Percentiles rank a stretch among this genome's conserved stretches.
These are phyloP conservation scores for Pangasianodon gigas DNA, from an alignment of 2,113 vertebrate species.

Conservation along the genomic window DNA sequence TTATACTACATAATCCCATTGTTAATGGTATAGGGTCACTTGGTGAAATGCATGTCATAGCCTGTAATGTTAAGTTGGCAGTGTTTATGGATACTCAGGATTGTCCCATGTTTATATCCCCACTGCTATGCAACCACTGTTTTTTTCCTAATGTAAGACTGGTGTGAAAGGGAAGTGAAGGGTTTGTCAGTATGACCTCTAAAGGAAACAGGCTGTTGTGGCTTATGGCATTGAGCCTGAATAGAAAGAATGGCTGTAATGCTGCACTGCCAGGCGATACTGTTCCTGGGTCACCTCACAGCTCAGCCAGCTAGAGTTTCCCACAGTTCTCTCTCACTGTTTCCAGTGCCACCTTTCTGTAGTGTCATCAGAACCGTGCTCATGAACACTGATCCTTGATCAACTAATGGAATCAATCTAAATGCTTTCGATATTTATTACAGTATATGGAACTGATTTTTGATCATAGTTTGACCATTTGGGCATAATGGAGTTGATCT, in stretches of 20 bases:
- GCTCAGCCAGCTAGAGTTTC: slow-evolving; percentile 43
- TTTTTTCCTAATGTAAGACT: slow-evolving; percentile 29
- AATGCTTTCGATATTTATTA: neutral
- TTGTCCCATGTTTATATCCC: slow-evolving; percentile 25
- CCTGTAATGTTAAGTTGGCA: neutral
- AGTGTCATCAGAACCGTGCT: slow-evolving; percentile 27
- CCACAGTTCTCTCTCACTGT: slow-evolving; percentile 37
- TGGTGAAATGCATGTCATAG: neutral
- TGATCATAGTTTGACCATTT: neutral
- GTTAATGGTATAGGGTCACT: neutral
- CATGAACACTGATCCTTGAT: slow-evolving; percentile 9
- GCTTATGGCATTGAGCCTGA: slow-evolving; percentile 5
- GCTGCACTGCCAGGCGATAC: slow-evolving; percentile 45
- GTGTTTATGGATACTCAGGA: neutral
- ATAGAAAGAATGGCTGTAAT: slow-evolving; percentile 32
- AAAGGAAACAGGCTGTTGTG: slow-evolving; percentile 47
- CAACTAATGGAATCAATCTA: neutral
- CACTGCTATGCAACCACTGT: neutral
- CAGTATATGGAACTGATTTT: neutral
- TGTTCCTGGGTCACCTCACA: slow-evolving; percentile 29
- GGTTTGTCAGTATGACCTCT: slow-evolving; percentile 41
- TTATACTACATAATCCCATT: neutral
- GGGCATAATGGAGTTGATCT: neutral
- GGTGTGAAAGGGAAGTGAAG: slow-evolving; percentile 42
- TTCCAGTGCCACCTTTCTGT: slow-evolving; percentile 43